Evolutionary conservation across 2,888 invertebrate genomes (phyloP), one percentile per base, ranked within the genome.

Genomic region (Athripsodes cinereus): DNA sequence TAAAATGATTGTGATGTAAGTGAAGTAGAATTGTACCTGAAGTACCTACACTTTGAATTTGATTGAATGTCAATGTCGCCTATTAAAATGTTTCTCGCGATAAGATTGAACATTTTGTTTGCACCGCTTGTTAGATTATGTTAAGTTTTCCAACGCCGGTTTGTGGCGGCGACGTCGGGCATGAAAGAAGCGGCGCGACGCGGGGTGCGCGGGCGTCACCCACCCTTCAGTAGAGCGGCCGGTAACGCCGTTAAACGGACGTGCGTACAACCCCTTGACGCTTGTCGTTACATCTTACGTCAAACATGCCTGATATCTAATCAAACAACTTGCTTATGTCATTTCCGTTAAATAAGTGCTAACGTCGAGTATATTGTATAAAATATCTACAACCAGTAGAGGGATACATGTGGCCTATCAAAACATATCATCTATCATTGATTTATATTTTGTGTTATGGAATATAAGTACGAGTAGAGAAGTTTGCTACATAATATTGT

Each of bases 241-340:
- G 59, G 59, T 48, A 52, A 35, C 59, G 59, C 55, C 55, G 55
- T 52, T 35, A 48, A 22, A 47, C 55, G 55, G 59, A 59, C 59
- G 59, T 59, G 59, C 55, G 53, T 53, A 50, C 47, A 48, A 47
- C 52, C 57, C 16, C 22, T 5, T 20, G 22, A 46, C 50, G 16
- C 31, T 46, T 21, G 40, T 40, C 16, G 40, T 40, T 46, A 56
- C 46, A 22, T 26, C 11, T 22, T 21, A 50, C 50, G 50, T 50
- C 50, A 46, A 57, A 46, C 51, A 57, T 21, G 22, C 34, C 57
- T 52, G 22, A 57, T 26, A 57, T 52, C 31, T 52, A 47, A 52
- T 21, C 21, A 57, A 50, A 52, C 35, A 52, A 57, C 50, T 21
- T 50, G 50, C 50, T 21, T 20, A 46, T 20, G 20, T 48, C 48